Conservation (phyloP, 1,140 invertebrate species). For the Gonioctena quinquepunctata region DNA sequence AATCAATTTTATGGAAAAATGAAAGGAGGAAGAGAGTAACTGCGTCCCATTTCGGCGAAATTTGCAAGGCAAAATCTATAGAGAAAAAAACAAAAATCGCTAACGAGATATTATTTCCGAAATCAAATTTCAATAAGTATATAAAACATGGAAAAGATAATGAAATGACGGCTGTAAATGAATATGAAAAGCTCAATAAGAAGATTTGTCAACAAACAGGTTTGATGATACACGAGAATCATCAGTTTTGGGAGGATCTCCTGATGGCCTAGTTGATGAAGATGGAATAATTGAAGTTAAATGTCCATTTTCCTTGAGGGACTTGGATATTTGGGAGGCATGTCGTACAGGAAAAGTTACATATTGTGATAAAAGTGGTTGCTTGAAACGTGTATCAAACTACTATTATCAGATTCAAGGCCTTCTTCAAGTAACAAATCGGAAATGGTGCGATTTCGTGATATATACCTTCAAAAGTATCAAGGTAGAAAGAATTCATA, state of each 20-base stretch:
- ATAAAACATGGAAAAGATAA: not conserved
- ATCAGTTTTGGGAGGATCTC: conserved; percentile 23
- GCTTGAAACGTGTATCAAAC: not conserved
- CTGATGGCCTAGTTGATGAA: conserved; percentile 22
- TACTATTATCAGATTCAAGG: conserved; percentile 30
- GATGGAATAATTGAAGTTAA: conserved; percentile 28
- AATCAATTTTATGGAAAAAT: conserved; percentile 1
- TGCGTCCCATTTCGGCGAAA: conserved; percentile 15
- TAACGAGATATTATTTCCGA: not conserved
- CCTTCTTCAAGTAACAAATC: not conserved
- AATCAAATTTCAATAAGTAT: not conserved
- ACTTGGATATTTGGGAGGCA: not conserved
- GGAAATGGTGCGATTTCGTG: conserved; percentile 15
- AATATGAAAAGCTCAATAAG: not conserved
- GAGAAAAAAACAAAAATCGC: not conserved
- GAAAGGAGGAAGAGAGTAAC: conserved; percentile 11
- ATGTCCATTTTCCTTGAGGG: conserved; percentile 17
- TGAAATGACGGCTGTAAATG: not conserved
- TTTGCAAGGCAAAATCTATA: not conserved
- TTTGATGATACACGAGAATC: conserved; percentile 2
- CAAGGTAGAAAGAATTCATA: not conserved
- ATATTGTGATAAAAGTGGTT: not conserved
- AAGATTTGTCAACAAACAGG: not conserved
- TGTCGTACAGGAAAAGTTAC: not conserved
- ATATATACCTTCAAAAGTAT: conserved; percentile 3